Conservation (phyloP, 23 tunicate species). For the Aplidium turbinatum region DNA sequence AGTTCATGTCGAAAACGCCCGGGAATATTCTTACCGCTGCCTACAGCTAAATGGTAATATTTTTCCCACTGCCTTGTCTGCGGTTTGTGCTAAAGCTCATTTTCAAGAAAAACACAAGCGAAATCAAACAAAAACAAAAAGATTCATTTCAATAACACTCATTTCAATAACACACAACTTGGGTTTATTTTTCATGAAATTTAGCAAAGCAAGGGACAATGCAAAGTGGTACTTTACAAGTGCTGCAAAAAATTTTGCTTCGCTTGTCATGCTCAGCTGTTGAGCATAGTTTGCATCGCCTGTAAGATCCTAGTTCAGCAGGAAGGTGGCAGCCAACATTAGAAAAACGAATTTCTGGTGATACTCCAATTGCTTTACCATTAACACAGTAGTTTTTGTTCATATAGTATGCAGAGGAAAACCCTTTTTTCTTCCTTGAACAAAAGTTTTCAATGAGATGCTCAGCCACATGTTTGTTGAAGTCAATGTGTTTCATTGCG, state of each 20-base stretch:
- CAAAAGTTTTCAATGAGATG: not conserved
- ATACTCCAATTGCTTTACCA: conserved; percentile 9
- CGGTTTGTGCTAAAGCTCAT: too few species aligned
- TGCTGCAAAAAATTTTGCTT: conserved; percentile 12
- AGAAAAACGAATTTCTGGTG: not conserved
- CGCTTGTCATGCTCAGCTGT: conserved; percentile 16
- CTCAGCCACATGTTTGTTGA: not conserved
- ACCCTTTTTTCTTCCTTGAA: conserved; percentile 13
- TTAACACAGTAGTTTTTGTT: not conserved
- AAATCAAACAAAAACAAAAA: too few species aligned
- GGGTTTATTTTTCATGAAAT: conserved; percentile 4
- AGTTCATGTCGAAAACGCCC: conserved; percentile 12
- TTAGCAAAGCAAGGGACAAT: conserved; percentile 26
- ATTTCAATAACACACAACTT: not conserved
- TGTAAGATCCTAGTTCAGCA: not conserved
- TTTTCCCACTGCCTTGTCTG: conserved; percentile 6
- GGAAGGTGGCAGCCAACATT: conserved; percentile 19
- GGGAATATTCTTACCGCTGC: conserved; percentile 17
- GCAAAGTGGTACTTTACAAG: conserved; percentile 27
- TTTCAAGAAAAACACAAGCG: too few species aligned
- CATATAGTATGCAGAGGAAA: conserved; percentile 5
- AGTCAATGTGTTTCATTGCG: conserved; percentile 10
- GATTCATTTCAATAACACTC: too few species aligned
- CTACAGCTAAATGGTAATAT: conserved; percentile 1
- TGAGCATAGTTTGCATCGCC: conserved; percentile 18